phyloP scores from a whole-genome alignment of 2,888 invertebrate species.

The Dusona sp. region DNA sequence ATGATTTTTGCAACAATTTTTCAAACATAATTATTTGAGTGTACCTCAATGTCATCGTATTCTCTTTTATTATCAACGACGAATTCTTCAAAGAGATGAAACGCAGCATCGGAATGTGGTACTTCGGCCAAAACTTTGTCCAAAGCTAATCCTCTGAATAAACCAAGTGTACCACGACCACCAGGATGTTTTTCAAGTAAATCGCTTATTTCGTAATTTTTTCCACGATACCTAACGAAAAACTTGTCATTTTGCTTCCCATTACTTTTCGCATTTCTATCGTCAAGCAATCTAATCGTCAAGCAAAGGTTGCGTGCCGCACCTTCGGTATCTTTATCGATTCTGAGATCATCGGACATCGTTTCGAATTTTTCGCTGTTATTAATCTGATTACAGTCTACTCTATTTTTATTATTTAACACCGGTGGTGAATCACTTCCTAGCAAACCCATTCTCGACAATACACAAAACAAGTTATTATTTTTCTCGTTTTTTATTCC shows the following conservation, averaged over 20 bases:
- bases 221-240: conserved; percentile 83
- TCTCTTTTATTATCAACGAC: conserved; percentile 81
- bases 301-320: conserved; percentile 4
- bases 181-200: conserved; percentile 92
- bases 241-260: conserved; percentile 75
- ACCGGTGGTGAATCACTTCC: conserved; percentile 12
- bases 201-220: conserved; percentile 88
- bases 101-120: conserved; percentile 88
- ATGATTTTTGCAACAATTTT: not conserved
- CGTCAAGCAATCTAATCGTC: conserved; percentile 16
- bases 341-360: not conserved
- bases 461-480: conserved; percentile 24
- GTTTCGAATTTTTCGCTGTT: not conserved
- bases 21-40: not conserved
- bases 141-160: conserved; percentile 86
- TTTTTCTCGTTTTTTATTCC: not conserved
- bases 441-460: conserved; percentile 31
- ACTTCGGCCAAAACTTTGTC: conserved; percentile 86
- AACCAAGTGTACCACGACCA: conserved; percentile 88
- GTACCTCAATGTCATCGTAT: conserved; percentile 79
- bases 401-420: not conserved
- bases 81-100: conserved; percentile 88
- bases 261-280: not conserved
- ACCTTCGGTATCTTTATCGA: conserved; percentile 6
- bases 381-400: not conserved